Conservation (phyloP, 1,140 invertebrate species). For the Hermatobates lingyangjiaoensis region DNA sequence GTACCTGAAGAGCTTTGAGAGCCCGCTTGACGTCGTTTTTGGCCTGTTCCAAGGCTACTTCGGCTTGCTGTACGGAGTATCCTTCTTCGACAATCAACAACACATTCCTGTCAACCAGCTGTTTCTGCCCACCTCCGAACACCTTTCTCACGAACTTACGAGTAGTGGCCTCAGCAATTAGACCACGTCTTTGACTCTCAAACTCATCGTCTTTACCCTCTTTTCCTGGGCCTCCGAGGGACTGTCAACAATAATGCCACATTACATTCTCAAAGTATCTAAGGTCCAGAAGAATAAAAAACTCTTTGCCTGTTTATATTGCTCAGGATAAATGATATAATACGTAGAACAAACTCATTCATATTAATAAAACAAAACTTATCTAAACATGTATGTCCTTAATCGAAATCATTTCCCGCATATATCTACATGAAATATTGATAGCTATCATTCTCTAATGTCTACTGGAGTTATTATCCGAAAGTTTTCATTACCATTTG, state of each 20-base stretch:
- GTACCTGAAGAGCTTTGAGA: conserved; percentile 42
- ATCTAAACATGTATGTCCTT: too few species aligned
- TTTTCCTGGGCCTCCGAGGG: conserved; percentile 14
- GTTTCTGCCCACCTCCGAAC: conserved; percentile 44
- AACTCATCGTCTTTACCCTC: conserved; percentile 43
- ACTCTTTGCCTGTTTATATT: too few species aligned
- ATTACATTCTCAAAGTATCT: conserved; percentile 20
- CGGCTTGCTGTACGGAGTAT: conserved; percentile 55
- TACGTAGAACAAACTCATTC: too few species aligned
- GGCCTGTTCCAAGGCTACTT: conserved; percentile 44
- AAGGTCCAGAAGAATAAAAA: neutral
- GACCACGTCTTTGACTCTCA: conserved; percentile 62
- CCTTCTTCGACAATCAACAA: conserved; percentile 64
- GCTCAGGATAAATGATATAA: too few species aligned
- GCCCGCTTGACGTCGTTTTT: conserved; percentile 55
- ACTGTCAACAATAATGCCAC: conserved; percentile 27
- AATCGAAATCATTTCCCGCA: too few species aligned
- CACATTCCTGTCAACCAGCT: conserved; percentile 54
- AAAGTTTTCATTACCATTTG: too few species aligned
- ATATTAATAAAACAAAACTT: too few species aligned
- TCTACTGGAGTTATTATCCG: too few species aligned
- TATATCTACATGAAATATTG: too few species aligned
- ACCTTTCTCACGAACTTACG: conserved; percentile 36
- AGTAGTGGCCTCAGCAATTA: conserved; percentile 59
- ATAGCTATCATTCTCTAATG: too few species aligned